Evolutionary conservation across 2,113 vertebrate species (phyloP).

Genomic region (Mustelus asterias): DNA sequence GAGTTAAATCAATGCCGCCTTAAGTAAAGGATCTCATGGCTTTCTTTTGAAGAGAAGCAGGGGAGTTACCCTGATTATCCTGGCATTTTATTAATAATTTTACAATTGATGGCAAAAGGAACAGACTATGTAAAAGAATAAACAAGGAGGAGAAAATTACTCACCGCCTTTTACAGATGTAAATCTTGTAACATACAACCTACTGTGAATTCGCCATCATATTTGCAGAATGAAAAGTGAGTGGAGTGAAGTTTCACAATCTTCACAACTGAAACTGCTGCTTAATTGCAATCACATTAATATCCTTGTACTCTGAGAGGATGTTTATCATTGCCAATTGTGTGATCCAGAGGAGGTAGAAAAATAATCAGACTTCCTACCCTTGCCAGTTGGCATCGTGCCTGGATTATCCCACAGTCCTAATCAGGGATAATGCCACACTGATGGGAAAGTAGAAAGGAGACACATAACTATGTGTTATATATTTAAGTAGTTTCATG

Average conservation of each 20-base stretch:
- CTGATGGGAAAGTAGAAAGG: neutral
- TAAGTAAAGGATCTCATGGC: too few relatives aligned
- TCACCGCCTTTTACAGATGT: neutral
- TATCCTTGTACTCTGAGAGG: neutral
- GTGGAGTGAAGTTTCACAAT: neutral
- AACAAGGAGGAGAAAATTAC: neutral
- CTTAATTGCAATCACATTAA: neutral
- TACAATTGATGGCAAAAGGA: neutral
- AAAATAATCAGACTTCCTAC: neutral
- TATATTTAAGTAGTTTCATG: too few relatives aligned
- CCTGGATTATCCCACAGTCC: neutral
- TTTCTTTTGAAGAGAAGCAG: too few relatives aligned
- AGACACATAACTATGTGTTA: neutral
- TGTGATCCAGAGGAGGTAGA: neutral
- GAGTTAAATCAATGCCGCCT: too few relatives aligned
- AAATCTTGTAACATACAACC: neutral
- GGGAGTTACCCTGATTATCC: too few relatives aligned
- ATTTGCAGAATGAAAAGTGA: neutral
- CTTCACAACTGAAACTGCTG: neutral
- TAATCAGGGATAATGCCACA: neutral
- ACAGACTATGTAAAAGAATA: neutral
- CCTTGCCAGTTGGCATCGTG: neutral
- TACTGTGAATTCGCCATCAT: neutral
- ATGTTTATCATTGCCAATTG: neutral
- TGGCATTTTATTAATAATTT: neutral